Percentiles rank a stretch among this genome's conserved stretches.
Conservation (phyloP, 2,797 vertebrate species). For the Onychomys torridus region DNA sequence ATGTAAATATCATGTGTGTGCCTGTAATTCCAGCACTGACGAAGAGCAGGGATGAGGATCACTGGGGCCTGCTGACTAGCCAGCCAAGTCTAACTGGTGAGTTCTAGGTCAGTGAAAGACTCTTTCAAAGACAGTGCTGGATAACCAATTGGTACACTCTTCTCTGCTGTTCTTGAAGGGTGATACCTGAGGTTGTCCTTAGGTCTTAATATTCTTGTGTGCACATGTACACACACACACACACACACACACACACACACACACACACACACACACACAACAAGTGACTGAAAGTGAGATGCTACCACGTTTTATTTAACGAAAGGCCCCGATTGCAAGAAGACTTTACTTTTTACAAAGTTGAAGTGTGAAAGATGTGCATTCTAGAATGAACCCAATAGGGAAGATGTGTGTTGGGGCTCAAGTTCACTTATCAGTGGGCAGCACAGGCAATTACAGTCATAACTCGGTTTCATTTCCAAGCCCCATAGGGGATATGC, state of each 20-base stretch:
- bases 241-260: not conserved
- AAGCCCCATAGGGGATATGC: not conserved
- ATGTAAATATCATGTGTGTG: not conserved
- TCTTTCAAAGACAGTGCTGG: not conserved
- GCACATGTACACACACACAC: no score
- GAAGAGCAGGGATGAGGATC: not conserved
- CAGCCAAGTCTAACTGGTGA: not conserved
- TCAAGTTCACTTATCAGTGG: not conserved
- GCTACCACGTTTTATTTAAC: not conserved
- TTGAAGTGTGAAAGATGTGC: not conserved
- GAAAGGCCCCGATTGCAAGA: not conserved
- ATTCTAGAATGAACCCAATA: not conserved
- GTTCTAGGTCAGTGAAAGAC: not conserved
- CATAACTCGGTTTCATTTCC: not conserved
- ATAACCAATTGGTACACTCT: not conserved
- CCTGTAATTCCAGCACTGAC: not conserved
- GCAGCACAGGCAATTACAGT: not conserved
- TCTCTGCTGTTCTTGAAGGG: not conserved
- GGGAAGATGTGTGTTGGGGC: not conserved
- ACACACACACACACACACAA: not conserved
- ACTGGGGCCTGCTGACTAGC: not conserved
- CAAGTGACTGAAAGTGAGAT: not conserved
- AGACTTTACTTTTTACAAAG: not conserved
- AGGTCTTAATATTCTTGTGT: not conserved
- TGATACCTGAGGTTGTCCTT: not conserved